Percentiles rank a stretch among this genome's conserved stretches.
phyloP scores from a whole-genome alignment of 2,888 invertebrate species.

The Eupithecia exiguata region DNA sequence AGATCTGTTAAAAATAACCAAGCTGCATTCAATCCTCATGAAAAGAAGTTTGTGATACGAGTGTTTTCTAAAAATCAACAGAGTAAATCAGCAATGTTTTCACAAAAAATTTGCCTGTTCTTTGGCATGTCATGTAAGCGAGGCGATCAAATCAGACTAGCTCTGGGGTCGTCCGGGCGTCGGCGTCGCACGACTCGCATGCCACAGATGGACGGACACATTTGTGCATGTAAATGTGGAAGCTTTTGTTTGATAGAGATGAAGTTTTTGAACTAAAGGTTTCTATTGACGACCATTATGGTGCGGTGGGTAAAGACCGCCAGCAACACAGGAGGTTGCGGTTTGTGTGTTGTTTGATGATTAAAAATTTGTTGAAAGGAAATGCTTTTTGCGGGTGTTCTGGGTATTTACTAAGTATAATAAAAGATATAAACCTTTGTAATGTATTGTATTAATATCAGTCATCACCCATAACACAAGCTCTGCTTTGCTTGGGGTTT shows the following conservation, averaged over 20 bases:
- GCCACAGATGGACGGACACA: not conserved
- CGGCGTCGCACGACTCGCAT: not conserved
- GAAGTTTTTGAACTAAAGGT: not conserved
- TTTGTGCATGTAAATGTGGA: not conserved
- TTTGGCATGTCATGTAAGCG: slow-evolving; percentile 23
- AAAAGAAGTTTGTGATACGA: not conserved
- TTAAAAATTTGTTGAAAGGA: too few species aligned
- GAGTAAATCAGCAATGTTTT: not conserved
- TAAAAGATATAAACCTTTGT: too few species aligned
- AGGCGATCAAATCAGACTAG: slow-evolving; percentile 29
- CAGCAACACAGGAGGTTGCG: too few species aligned
- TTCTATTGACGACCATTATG: too few species aligned
- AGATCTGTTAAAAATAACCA: not conserved
- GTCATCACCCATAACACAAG: too few species aligned
- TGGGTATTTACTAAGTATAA: too few species aligned
- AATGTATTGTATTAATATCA: too few species aligned
- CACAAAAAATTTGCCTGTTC: not conserved
- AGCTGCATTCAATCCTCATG: not conserved
- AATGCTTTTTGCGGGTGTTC: too few species aligned
- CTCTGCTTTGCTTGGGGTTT: too few species aligned
- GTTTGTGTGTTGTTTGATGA: too few species aligned
- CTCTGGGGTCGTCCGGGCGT: slow-evolving; percentile 10
- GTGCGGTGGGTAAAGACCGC: too few species aligned
- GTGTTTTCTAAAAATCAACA: not conserved
- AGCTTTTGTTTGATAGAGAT: not conserved